These are phyloP conservation scores for Syrmaticus mikado DNA, from an alignment of 2,113 vertebrate genomes.

Conservation along the genomic window DNA sequence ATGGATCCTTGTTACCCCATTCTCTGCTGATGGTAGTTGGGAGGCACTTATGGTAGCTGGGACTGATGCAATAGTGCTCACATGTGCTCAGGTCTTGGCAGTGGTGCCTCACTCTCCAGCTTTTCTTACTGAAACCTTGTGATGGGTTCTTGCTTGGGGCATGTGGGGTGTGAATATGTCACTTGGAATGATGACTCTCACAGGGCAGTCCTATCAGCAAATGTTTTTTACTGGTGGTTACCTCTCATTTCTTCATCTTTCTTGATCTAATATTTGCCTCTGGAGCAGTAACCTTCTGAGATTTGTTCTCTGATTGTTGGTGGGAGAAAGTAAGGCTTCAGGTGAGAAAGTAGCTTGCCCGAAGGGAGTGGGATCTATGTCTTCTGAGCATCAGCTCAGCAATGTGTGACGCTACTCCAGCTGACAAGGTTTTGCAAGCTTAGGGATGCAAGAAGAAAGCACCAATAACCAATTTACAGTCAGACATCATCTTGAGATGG, in stretches of 20 bases:
- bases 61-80: fast-evolving
- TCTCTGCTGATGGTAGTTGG: not conserved
- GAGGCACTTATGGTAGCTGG: not conserved
- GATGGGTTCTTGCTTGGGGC: not conserved
- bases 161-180: fast-evolving
- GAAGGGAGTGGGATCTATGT: not conserved
- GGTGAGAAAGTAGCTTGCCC: not conserved
- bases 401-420: not conserved
- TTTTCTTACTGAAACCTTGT: fast-evolving
- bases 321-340: not conserved
- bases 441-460: not conserved
- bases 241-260: not conserved
- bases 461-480: not conserved
- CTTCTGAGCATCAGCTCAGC: not conserved
- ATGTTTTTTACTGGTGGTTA: fast-evolving
- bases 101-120: fast-evolving
- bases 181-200: not conserved
- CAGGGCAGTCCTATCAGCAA: not conserved
- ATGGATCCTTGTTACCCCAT: fast-evolving
- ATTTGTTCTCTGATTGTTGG: not conserved
- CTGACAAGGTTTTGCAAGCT: not conserved
- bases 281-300: not conserved
- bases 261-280: not conserved
- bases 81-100: fast-evolving
- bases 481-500: not conserved